Conservation (phyloP, 2,888 invertebrate genomes). For the Trachelus iudaicus region DNA sequence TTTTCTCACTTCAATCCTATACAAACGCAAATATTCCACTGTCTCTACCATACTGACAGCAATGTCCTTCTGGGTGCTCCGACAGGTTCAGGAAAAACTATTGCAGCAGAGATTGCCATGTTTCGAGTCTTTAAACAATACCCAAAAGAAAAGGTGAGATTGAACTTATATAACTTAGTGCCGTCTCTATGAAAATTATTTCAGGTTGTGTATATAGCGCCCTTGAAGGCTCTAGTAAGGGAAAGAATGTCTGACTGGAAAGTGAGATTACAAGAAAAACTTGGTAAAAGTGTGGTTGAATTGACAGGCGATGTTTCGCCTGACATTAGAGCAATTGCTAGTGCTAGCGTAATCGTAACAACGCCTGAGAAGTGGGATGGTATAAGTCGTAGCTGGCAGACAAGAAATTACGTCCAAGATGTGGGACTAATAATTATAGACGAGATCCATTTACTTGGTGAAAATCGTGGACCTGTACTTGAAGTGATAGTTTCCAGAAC, state of each 20-base stretch:
- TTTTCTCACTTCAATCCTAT: constrained; percentile 98
- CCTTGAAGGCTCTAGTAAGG: constrained; percentile 95
- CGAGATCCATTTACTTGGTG: constrained; percentile 96
- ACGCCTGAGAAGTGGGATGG: constrained; percentile 99
- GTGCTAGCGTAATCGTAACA: constrained; percentile 94
- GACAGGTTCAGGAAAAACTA: constrained; percentile 98
- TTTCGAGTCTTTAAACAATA: constrained; percentile 87
- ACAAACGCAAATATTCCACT: constrained; percentile 98
- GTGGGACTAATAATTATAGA: constrained; percentile 96
- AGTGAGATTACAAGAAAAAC: constrained; percentile 76
- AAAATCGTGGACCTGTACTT: constrained; percentile 88
- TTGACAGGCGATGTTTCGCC: constrained; percentile 94
- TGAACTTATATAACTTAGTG: neutral
- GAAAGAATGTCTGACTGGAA: constrained; percentile 98
- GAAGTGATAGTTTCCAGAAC: constrained; percentile 98
- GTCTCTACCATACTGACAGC: constrained; percentile 92
- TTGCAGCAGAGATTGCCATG: constrained; percentile 97
- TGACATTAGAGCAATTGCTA: constrained; percentile 84
- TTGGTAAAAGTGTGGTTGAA: constrained; percentile 90
- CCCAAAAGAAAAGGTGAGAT: constrained; percentile 78
- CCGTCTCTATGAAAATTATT: constrained; percentile 38
- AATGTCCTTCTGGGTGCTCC: constrained; percentile 96
- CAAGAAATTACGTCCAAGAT: constrained; percentile 90
- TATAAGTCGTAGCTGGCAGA: constrained; percentile 98
- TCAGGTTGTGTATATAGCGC: constrained; percentile 96